These are phyloP conservation scores for Crypturellus undulatus DNA, from an alignment of 2,113 vertebrate genomes.

Conservation along the genomic window DNA sequence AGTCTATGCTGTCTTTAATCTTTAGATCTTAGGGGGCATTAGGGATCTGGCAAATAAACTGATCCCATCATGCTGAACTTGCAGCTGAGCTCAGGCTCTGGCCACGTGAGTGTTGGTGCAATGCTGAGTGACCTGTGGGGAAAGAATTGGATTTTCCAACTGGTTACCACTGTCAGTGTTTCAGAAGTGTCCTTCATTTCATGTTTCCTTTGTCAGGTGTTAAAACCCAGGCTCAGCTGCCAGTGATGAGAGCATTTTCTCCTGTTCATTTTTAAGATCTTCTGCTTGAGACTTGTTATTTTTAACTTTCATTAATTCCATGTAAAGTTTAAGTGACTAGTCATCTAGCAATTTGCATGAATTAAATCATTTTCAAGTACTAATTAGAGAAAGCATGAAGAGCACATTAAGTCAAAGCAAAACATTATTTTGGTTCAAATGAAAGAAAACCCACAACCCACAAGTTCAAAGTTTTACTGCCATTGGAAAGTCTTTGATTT, in stretches of 20 bases:
- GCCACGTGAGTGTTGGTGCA: background rate
- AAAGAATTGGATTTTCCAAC: background rate
- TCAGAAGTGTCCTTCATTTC: background rate
- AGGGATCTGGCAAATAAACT: background rate
- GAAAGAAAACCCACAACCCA: background rate
- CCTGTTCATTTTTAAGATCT: background rate
- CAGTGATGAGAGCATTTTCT: background rate
- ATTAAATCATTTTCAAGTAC: slow-evolving; percentile 59
- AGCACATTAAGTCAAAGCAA: slow-evolving; percentile 20
- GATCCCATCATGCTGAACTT: background rate
- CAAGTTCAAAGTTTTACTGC: slow-evolving; percentile 26
- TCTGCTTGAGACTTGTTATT: slow-evolving; percentile 52
- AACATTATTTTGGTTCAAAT: background rate
- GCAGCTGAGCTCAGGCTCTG: background rate
- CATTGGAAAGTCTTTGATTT: slow-evolving; percentile 34
- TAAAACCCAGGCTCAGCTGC: background rate
- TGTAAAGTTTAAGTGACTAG: slow-evolving; percentile 58
- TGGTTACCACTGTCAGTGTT: background rate
- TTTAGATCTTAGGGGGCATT: background rate
- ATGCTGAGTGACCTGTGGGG: background rate
- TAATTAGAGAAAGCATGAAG: slow-evolving; percentile 54
- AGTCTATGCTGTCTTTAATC: background rate
- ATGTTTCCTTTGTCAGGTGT: background rate
- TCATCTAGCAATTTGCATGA: slow-evolving; percentile 61
- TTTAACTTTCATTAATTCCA: slow-evolving; percentile 26